Evolutionary conservation across 64 coral and sea anemone genomes (phyloP).

Genomic region (Porites lutea): DNA sequence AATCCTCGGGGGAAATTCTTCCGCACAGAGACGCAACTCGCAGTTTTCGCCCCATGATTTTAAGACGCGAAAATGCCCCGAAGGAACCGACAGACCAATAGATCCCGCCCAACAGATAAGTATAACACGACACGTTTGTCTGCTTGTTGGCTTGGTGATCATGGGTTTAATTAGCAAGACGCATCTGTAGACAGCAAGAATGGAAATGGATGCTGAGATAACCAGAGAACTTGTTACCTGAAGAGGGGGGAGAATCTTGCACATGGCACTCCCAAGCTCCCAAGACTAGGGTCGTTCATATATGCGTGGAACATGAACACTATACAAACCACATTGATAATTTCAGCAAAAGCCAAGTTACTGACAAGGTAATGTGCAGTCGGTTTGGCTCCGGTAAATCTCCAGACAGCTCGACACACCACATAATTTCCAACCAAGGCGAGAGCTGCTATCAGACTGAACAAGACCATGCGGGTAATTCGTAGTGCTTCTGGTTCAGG

Average conservation of each 20-base stretch:
- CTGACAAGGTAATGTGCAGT: constrained; percentile 68
- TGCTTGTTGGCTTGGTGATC: constrained; percentile 1
- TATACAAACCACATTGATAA: constrained; percentile 45
- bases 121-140: constrained; percentile 34
- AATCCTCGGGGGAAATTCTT: constrained; percentile 41
- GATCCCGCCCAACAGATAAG: constrained; percentile 57
- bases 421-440: constrained; percentile 65
- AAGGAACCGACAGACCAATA: constrained; percentile 42
- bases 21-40: constrained; percentile 14
- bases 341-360: constrained; percentile 79
- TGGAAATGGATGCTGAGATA: constrained; percentile 74
- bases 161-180: constrained; percentile 57
- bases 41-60: constrained; percentile 37
- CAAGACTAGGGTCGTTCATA: constrained; percentile 73
- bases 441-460: constrained; percentile 9
- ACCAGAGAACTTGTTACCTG: constrained; percentile 74
- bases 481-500: constrained; percentile 27
- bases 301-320: constrained; percentile 45
- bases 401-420: constrained; percentile 50
- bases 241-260: constrained; percentile 60
- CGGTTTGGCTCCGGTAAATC: constrained; percentile 30
- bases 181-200: constrained; percentile 76
- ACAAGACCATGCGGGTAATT: constrained; percentile 30
- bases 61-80: constrained; percentile 42
- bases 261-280: constrained; percentile 82